Conservation (phyloP, 2,797 vertebrate genomes). For the Erpetoichthys calabaricus region DNA sequence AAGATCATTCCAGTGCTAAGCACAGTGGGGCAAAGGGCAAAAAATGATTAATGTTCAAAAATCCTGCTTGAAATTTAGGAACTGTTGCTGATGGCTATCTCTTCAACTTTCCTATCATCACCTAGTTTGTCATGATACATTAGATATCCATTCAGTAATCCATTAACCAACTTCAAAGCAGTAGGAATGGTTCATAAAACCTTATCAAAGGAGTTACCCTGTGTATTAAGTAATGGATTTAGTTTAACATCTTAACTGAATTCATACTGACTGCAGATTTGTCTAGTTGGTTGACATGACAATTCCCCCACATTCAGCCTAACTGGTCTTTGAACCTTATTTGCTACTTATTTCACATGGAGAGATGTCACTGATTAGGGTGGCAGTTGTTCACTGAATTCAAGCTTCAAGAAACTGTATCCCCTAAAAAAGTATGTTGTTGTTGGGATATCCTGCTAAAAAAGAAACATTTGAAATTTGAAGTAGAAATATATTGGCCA, state of each 20-base stretch:
- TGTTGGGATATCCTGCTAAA: too few relatives aligned
- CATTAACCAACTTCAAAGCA: slow-evolving; percentile 62
- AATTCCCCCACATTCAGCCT: background rate
- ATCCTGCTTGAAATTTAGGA: slow-evolving; percentile 42
- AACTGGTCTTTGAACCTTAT: background rate
- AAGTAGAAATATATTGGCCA: too few relatives aligned
- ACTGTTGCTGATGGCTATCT: slow-evolving; percentile 43
- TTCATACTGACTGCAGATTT: slow-evolving; percentile 36
- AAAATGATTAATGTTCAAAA: slow-evolving; percentile 48
- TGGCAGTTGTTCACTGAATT: background rate
- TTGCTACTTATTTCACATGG: background rate
- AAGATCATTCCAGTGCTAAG: slow-evolving; percentile 39
- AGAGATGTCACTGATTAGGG: background rate
- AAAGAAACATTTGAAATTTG: too few relatives aligned
- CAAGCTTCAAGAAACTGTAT: too few relatives aligned
- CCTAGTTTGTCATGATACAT: slow-evolving; percentile 55
- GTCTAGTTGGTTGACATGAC: slow-evolving; percentile 4
- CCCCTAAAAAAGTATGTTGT: too few relatives aligned
- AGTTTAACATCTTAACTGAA: slow-evolving; percentile 45
- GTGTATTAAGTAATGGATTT: slow-evolving; percentile 38
- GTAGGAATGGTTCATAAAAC: slow-evolving; percentile 36
- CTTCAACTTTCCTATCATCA: slow-evolving; percentile 48
- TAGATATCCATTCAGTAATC: slow-evolving; percentile 40
- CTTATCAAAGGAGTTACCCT: slow-evolving; percentile 26
- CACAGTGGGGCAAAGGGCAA: slow-evolving; percentile 39